A percentile compares a stretch with the other conserved stretches of the same genome.
phyloP scores from a whole-genome alignment of 2,888 invertebrate species.

The Diarsia rubi region DNA sequence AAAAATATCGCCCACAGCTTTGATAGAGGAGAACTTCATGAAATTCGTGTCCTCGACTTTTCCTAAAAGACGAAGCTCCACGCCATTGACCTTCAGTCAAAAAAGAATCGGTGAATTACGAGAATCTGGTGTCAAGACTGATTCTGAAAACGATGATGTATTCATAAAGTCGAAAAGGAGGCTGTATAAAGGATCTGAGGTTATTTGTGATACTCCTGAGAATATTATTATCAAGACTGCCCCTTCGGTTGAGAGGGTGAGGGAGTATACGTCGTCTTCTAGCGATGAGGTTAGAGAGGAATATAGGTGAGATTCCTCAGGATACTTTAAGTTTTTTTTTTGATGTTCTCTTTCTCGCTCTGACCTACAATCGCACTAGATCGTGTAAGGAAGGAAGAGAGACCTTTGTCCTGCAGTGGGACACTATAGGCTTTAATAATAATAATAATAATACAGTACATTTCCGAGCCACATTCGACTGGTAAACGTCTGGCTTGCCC shows the following conservation, averaged over 20 bases:
- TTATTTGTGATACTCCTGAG: constrained; percentile 81
- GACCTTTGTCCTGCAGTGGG: too few relatives aligned
- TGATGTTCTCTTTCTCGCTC: too few relatives aligned
- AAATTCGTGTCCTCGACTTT: constrained; percentile 75
- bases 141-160: constrained; percentile 82
- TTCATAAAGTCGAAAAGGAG: constrained; percentile 61
- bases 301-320: constrained; percentile 55
- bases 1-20: constrained; percentile 57
- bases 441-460: too few relatives aligned
- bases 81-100: constrained; percentile 75
- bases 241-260: constrained; percentile 82
- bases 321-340: too few relatives aligned
- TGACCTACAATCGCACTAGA: too few relatives aligned
- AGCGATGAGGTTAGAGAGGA: constrained; percentile 72
- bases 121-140: constrained; percentile 80
- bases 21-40: constrained; percentile 78
- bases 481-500: too few relatives aligned
- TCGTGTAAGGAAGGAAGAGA: too few relatives aligned
- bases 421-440: too few relatives aligned
- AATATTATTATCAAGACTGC: constrained; percentile 85
- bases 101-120: constrained; percentile 77
- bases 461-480: too few relatives aligned
- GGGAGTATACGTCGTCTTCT: constrained; percentile 79
- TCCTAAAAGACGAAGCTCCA: constrained; percentile 82
- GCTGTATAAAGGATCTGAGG: constrained; percentile 66